These are phyloP conservation scores for Trachelus tabidus DNA, from an alignment of 2,888 invertebrate species.

Conservation along the genomic window DNA sequence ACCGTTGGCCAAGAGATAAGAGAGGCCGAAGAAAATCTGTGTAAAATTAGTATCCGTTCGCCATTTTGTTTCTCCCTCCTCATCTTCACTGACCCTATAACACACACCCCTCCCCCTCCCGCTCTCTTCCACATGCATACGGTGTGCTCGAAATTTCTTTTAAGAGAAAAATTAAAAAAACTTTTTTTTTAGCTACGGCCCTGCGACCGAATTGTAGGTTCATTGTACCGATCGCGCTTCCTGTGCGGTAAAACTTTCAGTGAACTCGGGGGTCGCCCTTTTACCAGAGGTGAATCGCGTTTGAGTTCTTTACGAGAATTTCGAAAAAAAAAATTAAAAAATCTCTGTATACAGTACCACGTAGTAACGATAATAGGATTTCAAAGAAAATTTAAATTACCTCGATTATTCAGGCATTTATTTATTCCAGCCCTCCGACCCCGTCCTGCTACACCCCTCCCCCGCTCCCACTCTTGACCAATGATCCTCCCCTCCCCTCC, in stretches of 20 bases:
- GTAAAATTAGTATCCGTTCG: not conserved
- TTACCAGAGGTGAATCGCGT: not conserved
- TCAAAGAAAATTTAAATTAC: not conserved
- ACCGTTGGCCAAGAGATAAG: not conserved
- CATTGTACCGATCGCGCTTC: not conserved
- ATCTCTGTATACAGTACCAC: not conserved
- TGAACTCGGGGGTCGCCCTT: not conserved
- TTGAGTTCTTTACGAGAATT: not conserved
- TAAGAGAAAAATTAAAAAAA: not conserved
- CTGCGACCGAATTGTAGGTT: not conserved
- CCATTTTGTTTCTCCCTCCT: not conserved
- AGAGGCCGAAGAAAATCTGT: not conserved
- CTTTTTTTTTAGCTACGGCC: not conserved
- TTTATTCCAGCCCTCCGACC: not conserved
- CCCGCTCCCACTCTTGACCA: no score
- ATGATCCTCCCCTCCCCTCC: no score
- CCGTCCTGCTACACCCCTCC: not conserved
- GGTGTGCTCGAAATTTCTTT: not conserved
- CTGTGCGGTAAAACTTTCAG: not conserved
- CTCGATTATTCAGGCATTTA: not conserved
- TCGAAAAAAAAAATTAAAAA: not conserved
- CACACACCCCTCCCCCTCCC: no score
- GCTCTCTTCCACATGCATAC: not conserved
- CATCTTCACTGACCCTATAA: not conserved
- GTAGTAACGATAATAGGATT: not conserved